Percentiles rank a stretch among this genome's conserved stretches.
phyloP scores from a whole-genome alignment of 1,140 invertebrate species.

The Phenacoccus solenopsis region DNA sequence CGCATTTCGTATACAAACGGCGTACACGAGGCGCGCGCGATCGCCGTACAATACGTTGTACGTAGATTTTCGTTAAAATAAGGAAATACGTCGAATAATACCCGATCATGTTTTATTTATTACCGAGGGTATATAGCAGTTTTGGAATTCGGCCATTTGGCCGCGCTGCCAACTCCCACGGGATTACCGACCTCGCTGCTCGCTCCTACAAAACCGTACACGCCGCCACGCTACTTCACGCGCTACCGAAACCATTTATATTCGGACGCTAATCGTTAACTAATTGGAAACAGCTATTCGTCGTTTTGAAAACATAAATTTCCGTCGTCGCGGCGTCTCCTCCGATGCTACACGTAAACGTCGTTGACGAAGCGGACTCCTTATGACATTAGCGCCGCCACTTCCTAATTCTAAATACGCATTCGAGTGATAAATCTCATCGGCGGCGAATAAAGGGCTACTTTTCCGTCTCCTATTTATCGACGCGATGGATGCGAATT shows the following conservation, averaged over 20 bases:
- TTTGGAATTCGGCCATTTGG: slow-evolving; percentile 17
- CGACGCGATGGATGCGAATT: no score
- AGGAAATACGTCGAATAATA: slow-evolving; percentile 2
- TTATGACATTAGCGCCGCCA: no score
- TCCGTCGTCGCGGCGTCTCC: background rate
- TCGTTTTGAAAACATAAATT: slow-evolving; percentile 5
- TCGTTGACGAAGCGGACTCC: no score
- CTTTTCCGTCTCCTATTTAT: no score
- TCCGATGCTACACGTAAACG: no score
- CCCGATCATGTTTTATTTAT: slow-evolving; percentile 2
- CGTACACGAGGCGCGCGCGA: no score
- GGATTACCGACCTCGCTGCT: slow-evolving; percentile 2
- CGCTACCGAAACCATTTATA: slow-evolving; percentile 5
- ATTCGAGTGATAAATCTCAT: no score
- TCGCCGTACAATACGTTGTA: background rate
- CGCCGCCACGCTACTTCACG: background rate
- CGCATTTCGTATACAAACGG: no score
- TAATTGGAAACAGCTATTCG: slow-evolving; percentile 9
- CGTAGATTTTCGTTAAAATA: background rate
- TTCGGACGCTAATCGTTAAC: slow-evolving; percentile 17
- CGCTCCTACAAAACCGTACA: background rate
- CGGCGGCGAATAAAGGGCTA: no score
- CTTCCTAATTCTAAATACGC: no score
- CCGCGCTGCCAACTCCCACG: slow-evolving; percentile 11
- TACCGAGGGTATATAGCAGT: background rate